Evolutionary conservation across 2,113 vertebrate species (phyloP).

Genomic region (Hippocampus guttulatus): DNA sequence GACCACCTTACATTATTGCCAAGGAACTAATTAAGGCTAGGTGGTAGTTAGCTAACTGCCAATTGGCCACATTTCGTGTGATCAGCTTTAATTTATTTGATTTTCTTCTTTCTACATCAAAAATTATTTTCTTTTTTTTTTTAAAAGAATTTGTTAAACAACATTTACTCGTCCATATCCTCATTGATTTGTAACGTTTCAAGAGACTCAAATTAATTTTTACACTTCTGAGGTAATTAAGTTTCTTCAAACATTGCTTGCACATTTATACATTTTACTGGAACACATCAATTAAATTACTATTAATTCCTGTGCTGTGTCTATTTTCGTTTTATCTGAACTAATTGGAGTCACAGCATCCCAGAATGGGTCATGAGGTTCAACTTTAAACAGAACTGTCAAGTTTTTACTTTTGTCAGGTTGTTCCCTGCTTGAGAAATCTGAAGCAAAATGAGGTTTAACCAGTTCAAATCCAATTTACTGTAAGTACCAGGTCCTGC

Average conservation of each 20-base stretch:
- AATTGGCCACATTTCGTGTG: neutral
- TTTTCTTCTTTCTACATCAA: neutral
- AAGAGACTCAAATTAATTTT: no score
- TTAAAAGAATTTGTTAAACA: no score
- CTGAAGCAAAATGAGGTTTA: neutral
- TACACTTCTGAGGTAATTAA: no score
- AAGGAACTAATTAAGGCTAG: no score
- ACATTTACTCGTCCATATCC: neutral
- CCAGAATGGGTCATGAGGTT: neutral
- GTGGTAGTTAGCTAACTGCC: neutral
- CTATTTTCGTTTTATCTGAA: neutral
- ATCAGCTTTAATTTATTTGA: neutral
- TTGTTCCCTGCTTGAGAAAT: neutral
- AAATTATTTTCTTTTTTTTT: no score
- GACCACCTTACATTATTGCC: no score
- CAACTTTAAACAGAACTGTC: neutral
- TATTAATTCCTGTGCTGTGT: neutral
- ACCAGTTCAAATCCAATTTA: neutral
- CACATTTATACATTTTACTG: neutral
- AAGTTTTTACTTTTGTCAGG: neutral
- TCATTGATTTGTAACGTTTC: neutral
- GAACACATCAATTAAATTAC: neutral
- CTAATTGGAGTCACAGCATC: no score
- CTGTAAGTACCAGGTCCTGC: slow-evolving; percentile 82
- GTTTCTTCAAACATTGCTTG: neutral